Conservation (phyloP, 2,888 invertebrate species). For the Acrocera orbiculus region DNA sequence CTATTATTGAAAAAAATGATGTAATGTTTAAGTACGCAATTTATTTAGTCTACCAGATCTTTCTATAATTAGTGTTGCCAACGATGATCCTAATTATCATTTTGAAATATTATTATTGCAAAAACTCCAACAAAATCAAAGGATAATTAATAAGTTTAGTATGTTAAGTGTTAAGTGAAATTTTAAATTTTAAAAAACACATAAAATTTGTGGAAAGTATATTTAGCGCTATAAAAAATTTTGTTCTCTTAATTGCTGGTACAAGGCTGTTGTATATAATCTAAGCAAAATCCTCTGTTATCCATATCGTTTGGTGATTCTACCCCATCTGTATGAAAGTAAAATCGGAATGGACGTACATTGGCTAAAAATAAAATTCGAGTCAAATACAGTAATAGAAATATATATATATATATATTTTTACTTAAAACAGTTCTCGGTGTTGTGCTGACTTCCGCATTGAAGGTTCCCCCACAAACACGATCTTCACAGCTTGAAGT, state of each 20-base stretch:
- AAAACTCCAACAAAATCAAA: too few species aligned
- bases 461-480: slow-evolving; percentile 66
- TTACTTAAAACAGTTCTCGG: slow-evolving; percentile 55
- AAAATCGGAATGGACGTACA: slow-evolving; percentile 60
- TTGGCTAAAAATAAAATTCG: slow-evolving; percentile 39
- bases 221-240: too few species aligned
- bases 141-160: too few species aligned
- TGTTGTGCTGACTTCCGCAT: slow-evolving; percentile 50
- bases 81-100: too few species aligned
- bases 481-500: slow-evolving; percentile 56
- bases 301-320: slow-evolving; percentile 59
- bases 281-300: slow-evolving; percentile 66
- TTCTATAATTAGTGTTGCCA: too few species aligned
- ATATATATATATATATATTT: slow-evolving; percentile 19
- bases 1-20: too few species aligned
- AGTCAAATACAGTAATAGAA: slow-evolving; percentile 1
- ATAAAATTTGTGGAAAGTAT: background rate
- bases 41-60: too few species aligned
- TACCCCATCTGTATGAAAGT: slow-evolving; percentile 58
- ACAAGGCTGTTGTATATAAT: slow-evolving; percentile 72
- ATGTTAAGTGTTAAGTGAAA: too few species aligned
- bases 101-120: too few species aligned
- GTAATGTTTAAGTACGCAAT: too few species aligned
- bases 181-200: background rate
- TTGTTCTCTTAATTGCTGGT: slow-evolving; percentile 35